These are phyloP conservation scores for Aporophyla nigra DNA, from an alignment of 2,888 invertebrate species.

Conservation along the genomic window DNA sequence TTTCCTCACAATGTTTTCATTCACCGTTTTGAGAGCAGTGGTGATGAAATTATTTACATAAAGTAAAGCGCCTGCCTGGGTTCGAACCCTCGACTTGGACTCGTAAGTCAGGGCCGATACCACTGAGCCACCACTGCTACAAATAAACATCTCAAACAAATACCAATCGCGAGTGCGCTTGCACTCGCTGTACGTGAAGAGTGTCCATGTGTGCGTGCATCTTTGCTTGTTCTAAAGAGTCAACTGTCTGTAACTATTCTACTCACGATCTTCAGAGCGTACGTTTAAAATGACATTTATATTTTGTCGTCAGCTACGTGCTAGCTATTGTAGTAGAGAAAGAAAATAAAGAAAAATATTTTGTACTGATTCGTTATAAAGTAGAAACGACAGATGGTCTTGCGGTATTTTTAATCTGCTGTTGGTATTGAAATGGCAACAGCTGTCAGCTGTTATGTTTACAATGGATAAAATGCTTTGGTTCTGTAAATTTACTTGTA, in stretches of 20 bases:
- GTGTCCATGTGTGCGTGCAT: background rate
- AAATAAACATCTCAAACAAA: background rate
- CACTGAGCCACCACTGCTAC: too few relatives aligned
- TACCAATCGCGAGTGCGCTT: background rate
- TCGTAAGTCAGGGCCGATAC: too few relatives aligned
- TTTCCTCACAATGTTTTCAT: too few relatives aligned
- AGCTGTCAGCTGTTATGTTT: slow-evolving; percentile 26
- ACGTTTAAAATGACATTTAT: slow-evolving; percentile 53
- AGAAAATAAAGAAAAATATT: slow-evolving; percentile 28
- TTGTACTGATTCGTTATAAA: slow-evolving; percentile 29
- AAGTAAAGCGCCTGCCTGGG: too few relatives aligned
- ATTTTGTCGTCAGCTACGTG: slow-evolving; percentile 25
- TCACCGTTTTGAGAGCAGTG: too few relatives aligned
- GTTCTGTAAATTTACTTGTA: background rate
- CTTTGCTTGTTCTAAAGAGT: background rate
- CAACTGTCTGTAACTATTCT: slow-evolving; percentile 18
- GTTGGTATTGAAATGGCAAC: slow-evolving; percentile 25
- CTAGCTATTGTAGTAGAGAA: slow-evolving; percentile 16
- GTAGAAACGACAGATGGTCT: slow-evolving; percentile 46
- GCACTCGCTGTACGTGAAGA: background rate
- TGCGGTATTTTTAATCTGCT: slow-evolving; percentile 32
- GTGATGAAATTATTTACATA: too few relatives aligned
- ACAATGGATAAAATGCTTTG: background rate
- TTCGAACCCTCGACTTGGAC: too few relatives aligned
- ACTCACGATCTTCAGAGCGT: background rate